Base-by-base conservation (phyloP, 2,888 invertebrate species). In the Drosophila gaucha region DNA sequence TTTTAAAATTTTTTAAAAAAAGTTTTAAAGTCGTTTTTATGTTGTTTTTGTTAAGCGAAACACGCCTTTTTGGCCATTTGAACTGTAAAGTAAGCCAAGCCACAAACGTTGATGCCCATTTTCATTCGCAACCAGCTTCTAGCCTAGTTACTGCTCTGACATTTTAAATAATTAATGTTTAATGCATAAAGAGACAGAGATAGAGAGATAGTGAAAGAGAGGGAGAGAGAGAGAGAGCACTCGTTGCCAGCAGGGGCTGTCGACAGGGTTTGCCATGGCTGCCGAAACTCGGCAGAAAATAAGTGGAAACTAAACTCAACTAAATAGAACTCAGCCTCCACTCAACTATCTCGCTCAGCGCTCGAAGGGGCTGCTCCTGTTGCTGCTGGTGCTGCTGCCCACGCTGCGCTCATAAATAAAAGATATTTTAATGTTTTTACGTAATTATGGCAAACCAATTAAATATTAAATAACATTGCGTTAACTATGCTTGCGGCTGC, bases 351-450 rank as follows among this genome's bases (percentile, higher is more conserved):
- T 74, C 57, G 28, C 41, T 59, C 49, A 24, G 1, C 47, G 62
- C 51, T 49, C 41, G 26, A 49, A 49, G 52, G 57, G 58, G 44
- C 47, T n/a, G n/a, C n/a, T n/a, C n/a, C n/a, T n/a, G n/a, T n/a
- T n/a, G n/a, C n/a, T n/a, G n/a, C n/a, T n/a, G 54, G 6, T 50
- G 47, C 26, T 28, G 14, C 14, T 35, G 28, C 44, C 41, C 38
- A 44, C 20, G 43, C 39, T 49, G 43, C 18, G 52, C 22, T 59
- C 52, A 88, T 88, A 80, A 84, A 84, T 84, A 88, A 86, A 67
- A 80, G 58, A 84, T 88, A 77, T 72, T 80, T 86, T 84, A 88
- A 88, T 88, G 80, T 88, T 88, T 86, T 84, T 77, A 84, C 80
- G 77, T 84, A 86, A 86, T 84, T 84, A 84, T 80, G 88, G 80